Evolutionary conservation across 2,113 vertebrate genomes (phyloP), one percentile per base, ranked within the genome.

Genomic region (Lepus americanus): DNA sequence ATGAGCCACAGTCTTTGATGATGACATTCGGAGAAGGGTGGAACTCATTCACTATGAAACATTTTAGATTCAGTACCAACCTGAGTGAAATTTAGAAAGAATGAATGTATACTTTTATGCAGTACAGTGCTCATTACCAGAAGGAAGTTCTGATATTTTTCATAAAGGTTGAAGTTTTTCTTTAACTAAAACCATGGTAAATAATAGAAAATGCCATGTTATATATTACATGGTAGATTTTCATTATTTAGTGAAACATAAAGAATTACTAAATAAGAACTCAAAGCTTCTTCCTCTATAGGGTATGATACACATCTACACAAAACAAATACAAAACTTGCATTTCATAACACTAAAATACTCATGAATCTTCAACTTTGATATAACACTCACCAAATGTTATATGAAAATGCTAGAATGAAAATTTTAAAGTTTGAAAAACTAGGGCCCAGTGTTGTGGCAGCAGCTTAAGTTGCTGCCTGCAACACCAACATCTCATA

Each of bases 31-130:
- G 3, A 53, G 36, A 74, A 82, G 14, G 76, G 92, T 6, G 10
- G 44, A 85, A 90, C 86, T 51, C 76, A 77, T 53, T 63, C 59
- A 64, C 29, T 81, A 31, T 29, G 39, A 93, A 73, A 92, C 51
- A 74, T 61, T 93, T 66, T 80, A 80, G 49, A 55, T 63, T 83
- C 76, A 79, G 29, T 51, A 74, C 20, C 25, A 74, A 19, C 39
- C 29, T 88, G 59, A 92, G 29, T 76, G 29, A 92, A 87, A 17
- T 93, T 95, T 39, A 92, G 33, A 92, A 92, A 89, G 25, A 91
- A 80, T 7, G 11, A 67, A 31, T 51, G 27, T 39, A 33, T 33
- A 19, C 31, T 79, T 66, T 55, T 55, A 90, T 51, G 64, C 4
- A 84, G 20, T 79, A 82, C 74, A 84, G 3, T 83, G 5, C 22